Base-by-base conservation (phyloP, 1,140 invertebrate species). In the Drosophila punjabiensis region DNA sequence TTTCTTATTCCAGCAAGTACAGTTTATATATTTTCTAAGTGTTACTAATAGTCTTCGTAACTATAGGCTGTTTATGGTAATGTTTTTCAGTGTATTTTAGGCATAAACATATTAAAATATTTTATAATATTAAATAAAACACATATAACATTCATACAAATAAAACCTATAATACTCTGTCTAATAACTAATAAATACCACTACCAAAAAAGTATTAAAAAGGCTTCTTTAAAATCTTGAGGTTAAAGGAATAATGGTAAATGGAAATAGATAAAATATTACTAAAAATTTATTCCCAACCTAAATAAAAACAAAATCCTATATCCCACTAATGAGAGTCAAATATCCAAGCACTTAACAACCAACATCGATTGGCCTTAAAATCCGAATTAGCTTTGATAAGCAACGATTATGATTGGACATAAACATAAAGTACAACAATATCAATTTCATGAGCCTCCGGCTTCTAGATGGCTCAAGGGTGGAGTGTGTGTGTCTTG, bases 401-500 rank as follows among this genome's bases (percentile, higher is more conserved):
- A 45, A 33, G 45, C 67, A 73, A 73, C 55, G 70, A 62, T 74
- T 62, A 74, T 74, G 55, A 53, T 73, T 53, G 10, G 55, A 62
- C 69, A 74, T 74, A 74, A 74, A 32, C 55, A 45, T 74, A 53
- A 62, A 61, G 68, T 62, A 74, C 68, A 74, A 73, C 70, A 62
- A 74, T 74, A 74, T 74, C 70, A 74, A 74, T 74, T 74, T 74
- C 70, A 73, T 32, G 70, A 73, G 53, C 67, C 35, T 10, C 48
- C 9, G 30, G 67, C 70, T 73, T 10, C 35, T 39, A 24, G 16
- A 14, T 14, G 16, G 20, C 32, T 68, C 60, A 68, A 58, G 55
- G 55, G 5, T 24, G 33, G 18, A 48, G 37, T 14, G 28, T 28
- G 41, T 7, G 4, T 32, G 61, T 24, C 30, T 20, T 24, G 28